Evolutionary conservation across 2,113 vertebrate genomes (phyloP).

Genomic region (Synodontis membranacea): DNA sequence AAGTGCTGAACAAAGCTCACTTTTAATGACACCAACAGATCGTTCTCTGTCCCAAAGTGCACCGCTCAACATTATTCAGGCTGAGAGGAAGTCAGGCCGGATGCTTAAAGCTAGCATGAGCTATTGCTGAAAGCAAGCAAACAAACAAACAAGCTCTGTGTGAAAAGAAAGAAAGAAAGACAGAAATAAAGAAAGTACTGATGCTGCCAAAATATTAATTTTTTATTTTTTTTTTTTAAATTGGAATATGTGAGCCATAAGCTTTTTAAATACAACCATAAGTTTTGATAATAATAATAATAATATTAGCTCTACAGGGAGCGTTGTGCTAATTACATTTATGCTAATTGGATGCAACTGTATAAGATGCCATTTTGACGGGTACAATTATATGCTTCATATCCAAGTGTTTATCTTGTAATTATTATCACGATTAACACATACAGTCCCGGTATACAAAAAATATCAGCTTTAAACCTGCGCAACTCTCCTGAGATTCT

Average conservation of each 20-base stretch:
- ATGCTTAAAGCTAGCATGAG: constrained; percentile 13
- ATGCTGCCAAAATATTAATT: background rate
- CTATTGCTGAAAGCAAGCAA: constrained; percentile 10
- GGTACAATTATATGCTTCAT: constrained; percentile 13
- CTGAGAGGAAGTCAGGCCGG: background rate
- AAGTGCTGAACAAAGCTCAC: constrained; percentile 43
- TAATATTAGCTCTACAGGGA: background rate
- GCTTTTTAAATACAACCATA: background rate
- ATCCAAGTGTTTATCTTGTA: background rate
- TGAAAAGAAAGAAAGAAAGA: background rate
- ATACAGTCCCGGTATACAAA: background rate
- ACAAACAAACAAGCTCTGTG: background rate
- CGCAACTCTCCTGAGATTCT: background rate
- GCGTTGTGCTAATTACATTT: background rate
- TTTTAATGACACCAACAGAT: constrained; percentile 38
- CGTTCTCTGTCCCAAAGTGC: constrained; percentile 16
- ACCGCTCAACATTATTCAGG: constrained; percentile 6
- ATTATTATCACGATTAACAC: constrained; percentile 16
- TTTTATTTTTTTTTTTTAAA: too few relatives aligned
- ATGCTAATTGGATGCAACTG: constrained; percentile 14
- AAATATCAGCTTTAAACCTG: constrained; percentile 32
- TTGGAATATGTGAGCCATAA: background rate
- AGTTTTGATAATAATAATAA: background rate
- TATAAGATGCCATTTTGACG: constrained; percentile 34
- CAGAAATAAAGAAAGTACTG: background rate